phyloP scores from a whole-genome alignment of 2,113 vertebrate genomes.

The Alethe castanea region DNA sequence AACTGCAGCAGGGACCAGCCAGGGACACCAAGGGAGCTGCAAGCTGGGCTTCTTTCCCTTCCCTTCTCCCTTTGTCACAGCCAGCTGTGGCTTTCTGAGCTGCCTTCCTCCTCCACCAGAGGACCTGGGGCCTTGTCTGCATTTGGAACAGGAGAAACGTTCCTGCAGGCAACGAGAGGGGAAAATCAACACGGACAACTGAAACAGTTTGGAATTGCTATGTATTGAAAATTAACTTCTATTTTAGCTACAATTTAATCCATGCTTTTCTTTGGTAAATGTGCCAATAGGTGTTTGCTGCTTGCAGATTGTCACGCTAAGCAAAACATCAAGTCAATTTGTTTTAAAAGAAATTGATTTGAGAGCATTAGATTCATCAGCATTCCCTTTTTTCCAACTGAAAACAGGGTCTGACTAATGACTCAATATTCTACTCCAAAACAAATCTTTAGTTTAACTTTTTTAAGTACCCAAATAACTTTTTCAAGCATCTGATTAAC shows the following conservation, averaged over 20 bases:
- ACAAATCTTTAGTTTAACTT: neutral
- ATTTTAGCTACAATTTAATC: conserved; percentile 21
- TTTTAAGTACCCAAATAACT: neutral
- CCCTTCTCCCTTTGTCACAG: neutral
- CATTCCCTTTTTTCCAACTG: neutral
- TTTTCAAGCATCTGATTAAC: neutral
- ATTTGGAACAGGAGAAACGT: neutral
- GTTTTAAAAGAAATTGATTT: conserved; percentile 13
- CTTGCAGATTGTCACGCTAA: neutral
- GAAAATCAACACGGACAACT: neutral
- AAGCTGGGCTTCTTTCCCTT: neutral
- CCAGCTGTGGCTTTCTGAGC: fast-evolving
- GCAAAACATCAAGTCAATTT: conserved; percentile 22
- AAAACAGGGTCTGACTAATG: neutral
- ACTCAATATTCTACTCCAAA: neutral
- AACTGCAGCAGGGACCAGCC: neutral
- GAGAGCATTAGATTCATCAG: neutral
- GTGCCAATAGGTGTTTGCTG: neutral
- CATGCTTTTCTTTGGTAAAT: conserved; percentile 20
- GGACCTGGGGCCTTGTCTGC: neutral
- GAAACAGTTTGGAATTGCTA: neutral
- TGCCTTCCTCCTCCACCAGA: neutral
- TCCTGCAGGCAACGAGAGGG: fast-evolving
- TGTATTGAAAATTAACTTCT: neutral
- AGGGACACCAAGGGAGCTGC: neutral